A percentile compares a stretch with the other conserved stretches of the same genome.
Conservation (phyloP, 2,797 vertebrate genomes). For the Salmo trutta region DNA sequence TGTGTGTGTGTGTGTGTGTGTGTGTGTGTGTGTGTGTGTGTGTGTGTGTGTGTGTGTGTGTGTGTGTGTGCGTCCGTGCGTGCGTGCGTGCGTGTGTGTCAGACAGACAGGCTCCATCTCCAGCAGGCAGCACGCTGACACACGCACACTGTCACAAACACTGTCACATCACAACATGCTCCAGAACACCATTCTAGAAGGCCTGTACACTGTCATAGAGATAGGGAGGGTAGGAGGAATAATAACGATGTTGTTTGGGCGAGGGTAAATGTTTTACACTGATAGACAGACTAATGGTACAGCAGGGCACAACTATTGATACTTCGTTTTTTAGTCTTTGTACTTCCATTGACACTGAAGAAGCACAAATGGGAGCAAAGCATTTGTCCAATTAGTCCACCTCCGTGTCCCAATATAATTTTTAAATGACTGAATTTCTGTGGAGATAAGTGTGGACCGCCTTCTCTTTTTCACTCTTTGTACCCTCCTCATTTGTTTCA, state of each 20-base stretch:
- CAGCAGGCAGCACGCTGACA: constrained; percentile 25
- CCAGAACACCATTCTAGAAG: constrained; percentile 15
- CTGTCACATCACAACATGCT: constrained; percentile 47
- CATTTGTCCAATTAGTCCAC: not conserved
- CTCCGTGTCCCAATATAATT: not conserved
- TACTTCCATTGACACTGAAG: not conserved
- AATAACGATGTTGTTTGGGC: constrained; percentile 21
- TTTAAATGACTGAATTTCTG: not conserved
- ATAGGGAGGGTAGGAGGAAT: constrained; percentile 21
- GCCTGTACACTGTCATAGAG: constrained; percentile 29
- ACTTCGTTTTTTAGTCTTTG: not conserved
- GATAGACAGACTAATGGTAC: not conserved
- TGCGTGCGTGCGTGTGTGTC: not conserved
- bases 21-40: too few relatives aligned
- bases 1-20: not conserved
- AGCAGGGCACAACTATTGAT: not conserved
- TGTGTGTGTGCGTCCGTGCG: not conserved
- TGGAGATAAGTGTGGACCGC: not conserved
- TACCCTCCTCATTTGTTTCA: constrained; percentile 48
- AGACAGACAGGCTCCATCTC: constrained; percentile 3
- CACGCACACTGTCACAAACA: constrained; percentile 5
- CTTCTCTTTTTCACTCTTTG: not conserved
- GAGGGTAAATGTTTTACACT: not conserved
- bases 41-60: too few relatives aligned
- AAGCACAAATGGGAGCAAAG: not conserved